Conservation (phyloP, 1,140 invertebrate genomes). For the Ceratoteleas bidentatus region DNA sequence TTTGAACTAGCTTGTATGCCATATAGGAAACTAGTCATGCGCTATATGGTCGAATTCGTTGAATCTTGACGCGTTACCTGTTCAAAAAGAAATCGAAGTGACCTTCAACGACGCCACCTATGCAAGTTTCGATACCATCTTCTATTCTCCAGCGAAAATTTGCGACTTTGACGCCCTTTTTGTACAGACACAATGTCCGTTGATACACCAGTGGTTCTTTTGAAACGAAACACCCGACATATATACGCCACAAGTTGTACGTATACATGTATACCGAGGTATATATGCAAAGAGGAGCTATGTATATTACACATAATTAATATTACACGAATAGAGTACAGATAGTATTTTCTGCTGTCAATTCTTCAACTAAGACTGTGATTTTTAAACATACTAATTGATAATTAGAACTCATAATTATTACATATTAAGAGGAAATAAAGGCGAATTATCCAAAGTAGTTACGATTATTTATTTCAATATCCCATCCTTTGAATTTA, state of each 20-base stretch:
- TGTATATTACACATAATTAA: slow-evolving; percentile 73
- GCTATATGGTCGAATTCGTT: slow-evolving; percentile 45
- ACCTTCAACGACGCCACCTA: slow-evolving; percentile 51
- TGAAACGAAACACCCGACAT: slow-evolving; percentile 2
- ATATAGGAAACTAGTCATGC: slow-evolving; percentile 52
- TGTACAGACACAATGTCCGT: slow-evolving; percentile 44
- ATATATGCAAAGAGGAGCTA: slow-evolving; percentile 70
- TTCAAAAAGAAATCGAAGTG: slow-evolving; percentile 62
- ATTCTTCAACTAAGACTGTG: slow-evolving; percentile 82
- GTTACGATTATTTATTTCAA: slow-evolving; percentile 14
- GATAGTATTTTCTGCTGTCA: slow-evolving; percentile 82
- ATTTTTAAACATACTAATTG: slow-evolving; percentile 80
- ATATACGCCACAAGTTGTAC: slow-evolving; percentile 48
- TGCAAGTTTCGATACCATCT: slow-evolving; percentile 58
- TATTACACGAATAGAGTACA: slow-evolving; percentile 78
- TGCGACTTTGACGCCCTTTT: slow-evolving; percentile 47
- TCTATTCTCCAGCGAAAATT: slow-evolving; percentile 44
- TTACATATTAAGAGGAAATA: slow-evolving; percentile 64
- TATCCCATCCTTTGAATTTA: neutral
- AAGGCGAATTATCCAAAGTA: slow-evolving; percentile 61
- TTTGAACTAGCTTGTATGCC: slow-evolving; percentile 43
- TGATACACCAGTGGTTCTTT: slow-evolving; percentile 43
- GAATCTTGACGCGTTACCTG: slow-evolving; percentile 35
- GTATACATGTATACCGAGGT: slow-evolving; percentile 68
- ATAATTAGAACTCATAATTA: slow-evolving; percentile 73